These are phyloP conservation scores for Macrotrachela quadricornifera DNA, from an alignment of 1,140 invertebrate genomes.

Conservation along the genomic window DNA sequence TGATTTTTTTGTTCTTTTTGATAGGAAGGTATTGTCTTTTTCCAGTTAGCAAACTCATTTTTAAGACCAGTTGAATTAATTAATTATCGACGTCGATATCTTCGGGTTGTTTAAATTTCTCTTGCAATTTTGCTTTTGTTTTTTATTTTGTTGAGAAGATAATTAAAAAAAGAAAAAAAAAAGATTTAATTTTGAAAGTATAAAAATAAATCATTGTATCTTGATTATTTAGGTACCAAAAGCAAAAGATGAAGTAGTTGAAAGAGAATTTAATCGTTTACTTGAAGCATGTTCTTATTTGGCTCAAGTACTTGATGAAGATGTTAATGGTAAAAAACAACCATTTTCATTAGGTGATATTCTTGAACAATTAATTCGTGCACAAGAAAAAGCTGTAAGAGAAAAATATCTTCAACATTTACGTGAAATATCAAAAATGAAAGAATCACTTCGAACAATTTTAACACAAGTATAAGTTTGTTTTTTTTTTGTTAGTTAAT, in stretches of 20 bases:
- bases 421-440: slow-evolving; percentile 51
- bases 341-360: slow-evolving; percentile 81
- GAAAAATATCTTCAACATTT: slow-evolving; percentile 60
- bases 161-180: not conserved
- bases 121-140: too few species aligned
- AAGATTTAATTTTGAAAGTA: too few species aligned
- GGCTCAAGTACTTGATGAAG: slow-evolving; percentile 84
- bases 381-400: slow-evolving; percentile 68
- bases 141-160: too few species aligned
- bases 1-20: too few species aligned
- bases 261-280: slow-evolving; percentile 82
- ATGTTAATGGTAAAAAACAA: slow-evolving; percentile 45
- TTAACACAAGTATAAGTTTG: too few species aligned
- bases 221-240: slow-evolving; percentile 46
- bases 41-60: not conserved
- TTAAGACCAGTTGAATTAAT: not conserved
- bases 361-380: slow-evolving; percentile 45
- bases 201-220: too few species aligned
- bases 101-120: not conserved
- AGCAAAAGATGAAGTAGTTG: slow-evolving; percentile 92
- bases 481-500: too few species aligned
- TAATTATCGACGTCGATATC: not conserved
- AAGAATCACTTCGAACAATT: slow-evolving; percentile 33
- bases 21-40: too few species aligned
- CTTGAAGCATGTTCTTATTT: slow-evolving; percentile 86